Evolutionary conservation across 2,888 invertebrate genomes (phyloP).

Genomic region (Ctena decussata): DNA sequence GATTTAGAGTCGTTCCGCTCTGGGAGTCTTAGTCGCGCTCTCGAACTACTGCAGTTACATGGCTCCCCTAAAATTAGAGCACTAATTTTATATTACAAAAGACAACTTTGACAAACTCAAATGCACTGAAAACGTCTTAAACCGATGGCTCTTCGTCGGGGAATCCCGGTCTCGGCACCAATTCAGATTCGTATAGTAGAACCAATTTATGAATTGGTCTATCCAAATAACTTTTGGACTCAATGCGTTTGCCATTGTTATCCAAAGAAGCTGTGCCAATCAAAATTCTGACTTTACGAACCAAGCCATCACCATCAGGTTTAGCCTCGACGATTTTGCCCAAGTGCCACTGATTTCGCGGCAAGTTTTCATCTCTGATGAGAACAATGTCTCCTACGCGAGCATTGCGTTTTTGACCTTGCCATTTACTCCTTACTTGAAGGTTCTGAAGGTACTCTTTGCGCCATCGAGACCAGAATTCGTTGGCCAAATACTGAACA

Average conservation of each 20-base stretch:
- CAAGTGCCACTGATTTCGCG: neutral
- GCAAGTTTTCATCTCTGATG: neutral
- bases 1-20: too few species aligned
- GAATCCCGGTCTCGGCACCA: neutral
- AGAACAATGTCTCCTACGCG: conserved; percentile 47
- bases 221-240: neutral
- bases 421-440: neutral
- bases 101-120: too few species aligned
- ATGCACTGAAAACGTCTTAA: too few species aligned
- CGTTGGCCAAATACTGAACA: conserved; percentile 60
- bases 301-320: neutral
- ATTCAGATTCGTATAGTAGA: neutral
- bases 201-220: neutral
- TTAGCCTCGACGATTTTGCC: neutral
- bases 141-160: neutral
- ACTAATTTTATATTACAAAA: too few species aligned
- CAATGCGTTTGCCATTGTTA: neutral
- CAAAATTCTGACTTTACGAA: neutral
- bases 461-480: conserved; percentile 68
- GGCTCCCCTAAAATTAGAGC: too few species aligned
- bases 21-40: too few species aligned
- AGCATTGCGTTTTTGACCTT: conserved; percentile 25
- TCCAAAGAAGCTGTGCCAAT: neutral
- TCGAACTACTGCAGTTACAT: too few species aligned
- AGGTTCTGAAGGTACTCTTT: neutral